These are phyloP conservation scores for Neuroscelio doddi DNA, from an alignment of 2,888 invertebrate genomes.

Conservation along the genomic window DNA sequence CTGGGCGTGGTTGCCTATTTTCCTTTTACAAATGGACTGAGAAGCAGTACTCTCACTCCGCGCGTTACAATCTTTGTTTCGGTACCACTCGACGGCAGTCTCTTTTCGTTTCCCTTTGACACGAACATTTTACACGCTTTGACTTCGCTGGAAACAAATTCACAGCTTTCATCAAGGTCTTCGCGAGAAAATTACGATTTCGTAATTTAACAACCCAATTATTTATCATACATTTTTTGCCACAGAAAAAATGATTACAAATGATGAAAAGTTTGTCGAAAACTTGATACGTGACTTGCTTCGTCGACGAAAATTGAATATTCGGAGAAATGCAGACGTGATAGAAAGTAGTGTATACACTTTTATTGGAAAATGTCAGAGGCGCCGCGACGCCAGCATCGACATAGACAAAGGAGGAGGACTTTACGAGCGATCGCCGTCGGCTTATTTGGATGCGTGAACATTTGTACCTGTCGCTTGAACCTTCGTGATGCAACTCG, in stretches of 20 bases:
- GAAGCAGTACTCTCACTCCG: constrained; percentile 13
- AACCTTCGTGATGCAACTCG: constrained; percentile 25
- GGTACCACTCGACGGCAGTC: not conserved
- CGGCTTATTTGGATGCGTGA: constrained; percentile 49
- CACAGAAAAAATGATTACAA: no score
- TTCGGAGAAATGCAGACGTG: not conserved
- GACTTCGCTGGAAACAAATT: not conserved
- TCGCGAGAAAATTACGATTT: not conserved
- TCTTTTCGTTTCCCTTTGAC: constrained; percentile 2
- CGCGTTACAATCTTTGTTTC: constrained; percentile 19
- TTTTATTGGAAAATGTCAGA: no score
- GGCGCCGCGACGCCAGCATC: constrained; percentile 7
- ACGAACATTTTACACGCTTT: not conserved
- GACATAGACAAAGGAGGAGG: constrained; percentile 10
- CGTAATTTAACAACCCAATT: no score
- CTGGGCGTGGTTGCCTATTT: constrained; percentile 33
- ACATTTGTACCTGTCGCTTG: constrained; percentile 48
- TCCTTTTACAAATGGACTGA: constrained; percentile 40
- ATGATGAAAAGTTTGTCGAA: no score
- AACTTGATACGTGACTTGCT: no score
- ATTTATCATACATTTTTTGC: no score
- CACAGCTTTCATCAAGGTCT: not conserved
- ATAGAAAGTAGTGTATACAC: no score
- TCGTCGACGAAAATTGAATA: no score
- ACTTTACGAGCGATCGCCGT: constrained; percentile 33